These are phyloP conservation scores for Lasioglossum leucozonium DNA, from an alignment of 2,888 invertebrate species.

Conservation along the genomic window DNA sequence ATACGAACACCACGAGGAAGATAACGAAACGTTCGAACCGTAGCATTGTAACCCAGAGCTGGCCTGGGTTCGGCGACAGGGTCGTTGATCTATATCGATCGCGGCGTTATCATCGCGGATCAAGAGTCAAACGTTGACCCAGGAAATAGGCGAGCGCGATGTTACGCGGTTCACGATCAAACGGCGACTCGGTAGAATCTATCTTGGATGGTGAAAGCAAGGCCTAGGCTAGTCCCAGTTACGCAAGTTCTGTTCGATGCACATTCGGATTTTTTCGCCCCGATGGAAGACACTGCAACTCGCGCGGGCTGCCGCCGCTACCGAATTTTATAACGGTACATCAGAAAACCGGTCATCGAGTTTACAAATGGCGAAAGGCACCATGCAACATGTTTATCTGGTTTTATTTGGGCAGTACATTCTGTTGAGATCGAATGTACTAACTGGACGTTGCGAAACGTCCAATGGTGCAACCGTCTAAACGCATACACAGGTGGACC, in stretches of 20 bases:
- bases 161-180: conserved; percentile 60
- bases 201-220: conserved; percentile 70
- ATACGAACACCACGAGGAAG: conserved; percentile 17
- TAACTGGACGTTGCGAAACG: conserved; percentile 14
- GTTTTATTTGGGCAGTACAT: conserved; percentile 42
- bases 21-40: conserved; percentile 28
- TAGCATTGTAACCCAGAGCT: conserved; percentile 65
- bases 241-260: conserved; percentile 53
- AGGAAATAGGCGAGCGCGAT: conserved; percentile 50
- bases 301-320: background rate
- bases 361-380: background rate
- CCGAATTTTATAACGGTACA: background rate
- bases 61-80: conserved; percentile 35
- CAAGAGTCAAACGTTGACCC: conserved; percentile 38
- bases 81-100: conserved; percentile 42
- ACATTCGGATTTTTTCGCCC: conserved; percentile 30
- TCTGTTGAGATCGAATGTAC: background rate
- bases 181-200: conserved; percentile 51
- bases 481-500: background rate
- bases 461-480: background rate
- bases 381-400: background rate
- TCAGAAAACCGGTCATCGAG: background rate
- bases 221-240: conserved; percentile 64
- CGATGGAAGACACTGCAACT: background rate
- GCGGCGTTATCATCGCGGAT: conserved; percentile 45